Evolutionary conservation across 2,797 vertebrate species (phyloP).

Genomic region (Thalassophryne amazonica): DNA sequence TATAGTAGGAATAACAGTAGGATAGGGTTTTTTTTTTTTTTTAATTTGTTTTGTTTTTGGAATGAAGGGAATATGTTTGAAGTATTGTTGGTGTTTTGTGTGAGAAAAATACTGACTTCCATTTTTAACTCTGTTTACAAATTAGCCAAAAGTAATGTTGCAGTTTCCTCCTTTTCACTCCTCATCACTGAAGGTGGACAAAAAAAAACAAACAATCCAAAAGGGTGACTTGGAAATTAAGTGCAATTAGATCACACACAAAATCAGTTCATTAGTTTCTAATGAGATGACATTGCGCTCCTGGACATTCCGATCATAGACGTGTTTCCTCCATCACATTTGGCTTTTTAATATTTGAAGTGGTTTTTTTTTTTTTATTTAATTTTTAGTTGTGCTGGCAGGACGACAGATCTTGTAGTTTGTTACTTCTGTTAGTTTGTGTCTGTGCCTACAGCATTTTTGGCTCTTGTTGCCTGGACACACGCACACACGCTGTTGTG

Average conservation of each 20-base stretch:
- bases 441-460: too few species aligned
- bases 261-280: constrained; percentile 43
- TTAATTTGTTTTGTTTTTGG: too few species aligned
- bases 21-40: constrained; percentile 24
- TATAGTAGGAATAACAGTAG: constrained; percentile 56
- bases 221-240: constrained; percentile 65
- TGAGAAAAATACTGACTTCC: constrained; percentile 68
- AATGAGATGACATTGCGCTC: constrained; percentile 54
- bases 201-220: constrained; percentile 37
- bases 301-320: constrained; percentile 72
- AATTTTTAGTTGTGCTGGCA: too few species aligned
- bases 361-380: too few species aligned
- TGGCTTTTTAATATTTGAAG: too few species aligned
- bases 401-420: too few species aligned
- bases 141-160: constrained; percentile 79
- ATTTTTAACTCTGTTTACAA: constrained; percentile 81
- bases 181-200: constrained; percentile 41
- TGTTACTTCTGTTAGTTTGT: too few species aligned
- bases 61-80: constrained; percentile 73
- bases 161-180: constrained; percentile 62
- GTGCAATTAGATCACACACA: constrained; percentile 80
- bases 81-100: constrained; percentile 47
- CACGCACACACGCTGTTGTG: too few species aligned
- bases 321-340: constrained; percentile 3
- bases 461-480: too few species aligned